Conservation (phyloP, 2,888 invertebrate species). For the Odontocerum albicorne region DNA sequence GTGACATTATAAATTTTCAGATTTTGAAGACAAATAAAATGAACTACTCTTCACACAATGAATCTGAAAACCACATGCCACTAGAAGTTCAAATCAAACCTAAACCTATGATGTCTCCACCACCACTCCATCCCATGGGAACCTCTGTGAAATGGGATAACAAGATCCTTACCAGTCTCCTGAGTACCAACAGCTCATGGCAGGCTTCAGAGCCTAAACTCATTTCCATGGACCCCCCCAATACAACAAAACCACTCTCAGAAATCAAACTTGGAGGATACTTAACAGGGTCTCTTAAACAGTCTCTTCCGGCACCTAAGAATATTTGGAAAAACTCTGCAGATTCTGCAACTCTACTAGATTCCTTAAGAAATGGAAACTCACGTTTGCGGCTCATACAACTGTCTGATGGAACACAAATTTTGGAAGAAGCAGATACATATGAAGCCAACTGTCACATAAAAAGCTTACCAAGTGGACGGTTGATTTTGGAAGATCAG, state of each 20-base stretch:
- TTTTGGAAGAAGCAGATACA: slow-evolving; percentile 2
- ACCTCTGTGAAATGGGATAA: neutral
- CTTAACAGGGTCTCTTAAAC: slow-evolving; percentile 7
- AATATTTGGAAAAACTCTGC: slow-evolving; percentile 8
- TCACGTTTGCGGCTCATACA: slow-evolving; percentile 21
- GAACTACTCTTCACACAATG: neutral
- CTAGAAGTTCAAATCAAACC: slow-evolving; percentile 1
- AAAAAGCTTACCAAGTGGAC: neutral
- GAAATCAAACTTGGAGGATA: slow-evolving; percentile 22
- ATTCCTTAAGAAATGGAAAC: slow-evolving; percentile 2
- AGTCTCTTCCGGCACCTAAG: slow-evolving; percentile 1
- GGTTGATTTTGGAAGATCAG: neutral
- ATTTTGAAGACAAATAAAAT: neutral
- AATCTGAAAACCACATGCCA: neutral
- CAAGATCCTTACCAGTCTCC: neutral
- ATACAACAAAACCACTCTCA: slow-evolving; percentile 8
- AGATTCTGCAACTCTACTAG: slow-evolving; percentile 8
- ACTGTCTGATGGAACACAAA: slow-evolving; percentile 9
- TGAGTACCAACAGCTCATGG: slow-evolving; percentile 5
- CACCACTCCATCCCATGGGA: neutral
- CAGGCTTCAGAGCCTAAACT: neutral
- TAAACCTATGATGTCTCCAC: neutral
- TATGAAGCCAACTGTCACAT: neutral
- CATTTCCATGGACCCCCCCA: neutral
- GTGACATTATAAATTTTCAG: neutral